A percentile compares a stretch with the other conserved stretches of the same genome.
Conservation (phyloP, 2,888 invertebrate species). For the Hypselothyrea guttata region DNA sequence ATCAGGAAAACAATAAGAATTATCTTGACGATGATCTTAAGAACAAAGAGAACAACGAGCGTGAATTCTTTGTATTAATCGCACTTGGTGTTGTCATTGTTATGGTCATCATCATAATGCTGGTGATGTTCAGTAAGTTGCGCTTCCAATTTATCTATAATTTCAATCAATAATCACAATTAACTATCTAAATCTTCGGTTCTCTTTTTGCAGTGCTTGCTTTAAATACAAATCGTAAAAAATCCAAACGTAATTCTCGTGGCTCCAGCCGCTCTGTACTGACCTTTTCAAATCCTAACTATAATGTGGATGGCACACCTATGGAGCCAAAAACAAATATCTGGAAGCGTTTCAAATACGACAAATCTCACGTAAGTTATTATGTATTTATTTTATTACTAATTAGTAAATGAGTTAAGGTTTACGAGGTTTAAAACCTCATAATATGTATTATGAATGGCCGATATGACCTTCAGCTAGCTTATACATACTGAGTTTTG, state of each 20-base stretch:
- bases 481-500: background rate
- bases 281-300: slow-evolving; percentile 95
- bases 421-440: no score
- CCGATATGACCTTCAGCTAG: no score
- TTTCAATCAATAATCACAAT: background rate
- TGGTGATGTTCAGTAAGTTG: slow-evolving; percentile 80
- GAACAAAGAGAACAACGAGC: slow-evolving; percentile 47
- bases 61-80: slow-evolving; percentile 78
- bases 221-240: slow-evolving; percentile 82
- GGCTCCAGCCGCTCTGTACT: slow-evolving; percentile 87
- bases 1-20: slow-evolving; percentile 33
- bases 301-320: slow-evolving; percentile 84
- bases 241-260: slow-evolving; percentile 84
- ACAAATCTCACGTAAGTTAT: slow-evolving; percentile 83
- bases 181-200: background rate
- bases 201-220: slow-evolving; percentile 81
- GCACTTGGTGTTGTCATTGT: slow-evolving; percentile 80
- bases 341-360: slow-evolving; percentile 90
- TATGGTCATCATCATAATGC: slow-evolving; percentile 80
- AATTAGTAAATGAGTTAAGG: no score
- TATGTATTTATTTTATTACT: no score
- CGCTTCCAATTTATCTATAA: background rate
- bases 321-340: slow-evolving; percentile 84
- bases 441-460: no score
- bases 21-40: slow-evolving; percentile 52